Evolutionary conservation across 2,113 vertebrate genomes (phyloP), one percentile per base, ranked within the genome.

Genomic region (Oreotrochilus melanogaster): DNA sequence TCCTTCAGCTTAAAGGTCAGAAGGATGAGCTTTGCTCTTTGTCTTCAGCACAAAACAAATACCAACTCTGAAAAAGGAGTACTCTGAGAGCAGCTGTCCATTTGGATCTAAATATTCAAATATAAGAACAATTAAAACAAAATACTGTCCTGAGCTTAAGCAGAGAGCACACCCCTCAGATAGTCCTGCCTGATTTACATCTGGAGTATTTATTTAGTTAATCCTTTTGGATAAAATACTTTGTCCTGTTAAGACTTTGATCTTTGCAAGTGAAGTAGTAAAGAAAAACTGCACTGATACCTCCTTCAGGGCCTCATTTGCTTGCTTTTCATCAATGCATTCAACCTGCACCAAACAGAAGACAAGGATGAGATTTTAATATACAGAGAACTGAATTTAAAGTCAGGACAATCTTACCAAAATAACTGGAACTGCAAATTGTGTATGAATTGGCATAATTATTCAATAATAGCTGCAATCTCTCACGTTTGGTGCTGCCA

Each of bases 321-420:
- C 98, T 74, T 96, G 91, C 9, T 72, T 86, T 67, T 97, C 97
- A 45, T 98, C 98, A 65, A 93, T 88, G 78, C 97, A 98, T 66
- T 98, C 97, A 66, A 98, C 95, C 98, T 98, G 93, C 39, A 78
- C 18, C 80, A 74, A 87, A 88, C 1, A 33, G 18, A 57, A 78
- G 11, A 56, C n/a, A 75, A 31, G 19, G 28, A 35, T 78, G 28
- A 92, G 70, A 64, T 2, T 50, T 9, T 13, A 57, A 47, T 2
- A 61, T 1, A 51, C 28, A 37, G 13, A 60, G 2, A n/a, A 6
- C 7, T 3, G 10, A 92, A 27, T 33, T 69, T 67, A 0, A 10
- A 61, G 30, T 11, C 30, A 76, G 15, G 62, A 50, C 4, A 66
- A 18, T 30, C 39, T 25, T 28, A 31, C 25, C 21, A 28, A 48